Conservation (phyloP, 2,888 invertebrate genomes). For the Callyntrura sp. region DNA sequence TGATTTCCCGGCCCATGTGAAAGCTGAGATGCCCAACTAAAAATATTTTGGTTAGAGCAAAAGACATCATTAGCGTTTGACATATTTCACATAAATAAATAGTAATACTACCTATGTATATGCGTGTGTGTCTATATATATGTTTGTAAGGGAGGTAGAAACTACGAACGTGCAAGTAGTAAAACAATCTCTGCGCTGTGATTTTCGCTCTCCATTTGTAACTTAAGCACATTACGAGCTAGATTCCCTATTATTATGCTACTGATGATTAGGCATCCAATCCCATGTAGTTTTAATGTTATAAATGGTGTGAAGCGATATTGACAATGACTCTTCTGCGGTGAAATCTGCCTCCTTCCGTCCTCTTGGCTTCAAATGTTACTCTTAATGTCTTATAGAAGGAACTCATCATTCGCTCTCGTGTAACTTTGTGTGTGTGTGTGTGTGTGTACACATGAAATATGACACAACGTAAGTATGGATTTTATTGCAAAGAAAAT, state of each 20-base stretch:
- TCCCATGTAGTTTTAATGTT: constrained; percentile 35
- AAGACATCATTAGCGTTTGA: constrained; percentile 83
- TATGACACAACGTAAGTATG: constrained; percentile 66
- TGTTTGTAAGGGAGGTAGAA: background rate
- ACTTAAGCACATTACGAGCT: background rate
- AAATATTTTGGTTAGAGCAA: constrained; percentile 84
- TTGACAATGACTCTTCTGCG: constrained; percentile 58
- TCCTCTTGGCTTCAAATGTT: constrained; percentile 64
- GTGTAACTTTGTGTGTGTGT: no score
- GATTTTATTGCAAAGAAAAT: constrained; percentile 68
- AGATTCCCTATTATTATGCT: background rate
- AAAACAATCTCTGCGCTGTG: background rate
- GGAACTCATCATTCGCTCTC: background rate
- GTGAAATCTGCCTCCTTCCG: constrained; percentile 57
- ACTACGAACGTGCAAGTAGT: background rate
- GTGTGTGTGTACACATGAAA: constrained; percentile 63
- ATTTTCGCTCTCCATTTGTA: background rate
- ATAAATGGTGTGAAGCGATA: constrained; percentile 56
- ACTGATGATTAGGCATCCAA: constrained; percentile 37
- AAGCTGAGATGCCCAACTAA: constrained; percentile 83
- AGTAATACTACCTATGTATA: constrained; percentile 2
- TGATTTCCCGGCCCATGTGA: constrained; percentile 84
- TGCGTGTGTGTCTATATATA: background rate
- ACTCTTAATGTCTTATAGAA: background rate
- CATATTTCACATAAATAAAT: constrained; percentile 82